Conservation (phyloP, 2,113 vertebrate genomes). For the Catharus minimus region DNA sequence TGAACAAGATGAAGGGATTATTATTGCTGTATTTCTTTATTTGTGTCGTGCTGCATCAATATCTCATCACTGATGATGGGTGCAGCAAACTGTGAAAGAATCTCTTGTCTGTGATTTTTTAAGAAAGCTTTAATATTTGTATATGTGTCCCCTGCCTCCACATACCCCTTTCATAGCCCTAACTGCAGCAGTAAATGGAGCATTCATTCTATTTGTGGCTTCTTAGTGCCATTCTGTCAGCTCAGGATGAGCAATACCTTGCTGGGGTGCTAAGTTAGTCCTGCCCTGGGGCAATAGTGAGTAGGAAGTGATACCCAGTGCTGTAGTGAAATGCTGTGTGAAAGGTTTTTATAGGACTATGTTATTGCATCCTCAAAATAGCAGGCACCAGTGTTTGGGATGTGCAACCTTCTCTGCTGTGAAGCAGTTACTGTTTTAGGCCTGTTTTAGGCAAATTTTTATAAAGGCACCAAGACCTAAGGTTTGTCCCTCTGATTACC, state of each 20-base stretch:
- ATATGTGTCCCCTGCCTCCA: not conserved
- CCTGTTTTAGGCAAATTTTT: not conserved
- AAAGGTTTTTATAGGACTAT: not conserved
- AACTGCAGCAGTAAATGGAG: not conserved
- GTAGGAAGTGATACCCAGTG: not conserved
- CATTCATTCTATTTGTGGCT: not conserved
- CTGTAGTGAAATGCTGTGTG: not conserved
- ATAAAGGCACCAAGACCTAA: not conserved
- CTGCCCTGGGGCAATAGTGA: not conserved
- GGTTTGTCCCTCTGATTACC: not conserved
- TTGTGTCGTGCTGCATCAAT: not conserved
- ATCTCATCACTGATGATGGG: not conserved
- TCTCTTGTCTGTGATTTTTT: not conserved
- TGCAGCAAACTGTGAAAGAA: not conserved
- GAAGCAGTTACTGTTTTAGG: not conserved
- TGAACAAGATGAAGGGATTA: conserved; percentile 34
- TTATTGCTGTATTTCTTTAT: conserved; percentile 23
- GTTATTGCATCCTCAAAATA: not conserved
- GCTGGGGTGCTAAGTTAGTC: not conserved
- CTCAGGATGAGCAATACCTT: not conserved
- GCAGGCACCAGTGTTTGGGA: not conserved
- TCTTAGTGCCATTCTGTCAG: not conserved
- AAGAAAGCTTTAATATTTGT: not conserved
- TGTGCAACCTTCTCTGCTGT: not conserved
- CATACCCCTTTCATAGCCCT: not conserved